A percentile compares a stretch with the other conserved stretches of the same genome.
These are phyloP conservation scores for Mus musculus DNA, from an alignment of 2,113 vertebrate genomes.

Conservation along the genomic window DNA sequence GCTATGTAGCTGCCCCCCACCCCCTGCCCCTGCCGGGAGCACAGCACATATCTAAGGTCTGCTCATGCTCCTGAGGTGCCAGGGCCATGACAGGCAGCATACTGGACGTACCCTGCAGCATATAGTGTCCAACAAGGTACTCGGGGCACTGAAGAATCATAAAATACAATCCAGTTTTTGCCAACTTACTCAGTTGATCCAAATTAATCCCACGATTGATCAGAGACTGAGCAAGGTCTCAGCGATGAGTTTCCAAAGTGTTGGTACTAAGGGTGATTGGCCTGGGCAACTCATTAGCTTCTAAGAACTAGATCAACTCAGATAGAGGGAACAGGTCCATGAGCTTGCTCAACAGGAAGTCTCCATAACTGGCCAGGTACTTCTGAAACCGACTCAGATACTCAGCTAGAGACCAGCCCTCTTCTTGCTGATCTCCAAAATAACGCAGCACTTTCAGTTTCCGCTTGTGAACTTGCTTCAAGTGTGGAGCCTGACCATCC, in stretches of 20 bases:
- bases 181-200: conserved; percentile 97
- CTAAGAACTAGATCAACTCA: conserved; percentile 97
- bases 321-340: conserved; percentile 95
- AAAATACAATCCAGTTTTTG: conserved; percentile 98
- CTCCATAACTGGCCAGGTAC: conserved; percentile 94
- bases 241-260: conserved; percentile 89
- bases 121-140: conserved; percentile 98
- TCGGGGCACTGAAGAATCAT: conserved; percentile 97
- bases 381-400: conserved; percentile 91
- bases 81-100: conserved; percentile 96
- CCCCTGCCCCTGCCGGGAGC: conserved; percentile 86
- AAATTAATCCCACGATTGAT: conserved; percentile 98
- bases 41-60: conserved; percentile 96
- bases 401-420: conserved; percentile 90
- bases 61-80: conserved; percentile 96
- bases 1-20: conserved; percentile 87
- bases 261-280: conserved; percentile 97
- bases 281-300: conserved; percentile 93
- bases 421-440: conserved; percentile 91
- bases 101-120: conserved; percentile 97
- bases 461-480: conserved; percentile 89
- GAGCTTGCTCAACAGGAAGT: conserved; percentile 92
- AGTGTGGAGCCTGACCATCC: too few species aligned
- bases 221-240: conserved; percentile 88
- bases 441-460: conserved; percentile 95